Evolutionary conservation across 1,140 invertebrate species (phyloP), one percentile per base, ranked within the genome.

Genomic region (Drosophila varians): DNA sequence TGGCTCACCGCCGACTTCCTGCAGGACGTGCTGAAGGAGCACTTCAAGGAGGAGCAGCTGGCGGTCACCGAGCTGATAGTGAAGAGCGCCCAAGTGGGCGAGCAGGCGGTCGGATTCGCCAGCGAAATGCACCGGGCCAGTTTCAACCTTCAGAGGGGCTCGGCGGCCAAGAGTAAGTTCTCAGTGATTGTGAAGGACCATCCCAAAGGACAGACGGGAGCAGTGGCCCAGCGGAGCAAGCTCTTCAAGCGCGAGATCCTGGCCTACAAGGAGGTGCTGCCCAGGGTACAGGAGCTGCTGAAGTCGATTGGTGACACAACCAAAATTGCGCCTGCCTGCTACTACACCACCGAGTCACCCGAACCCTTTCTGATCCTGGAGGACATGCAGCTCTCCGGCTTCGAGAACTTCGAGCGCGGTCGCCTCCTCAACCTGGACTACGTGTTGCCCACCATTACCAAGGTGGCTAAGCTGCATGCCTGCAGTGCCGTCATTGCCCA

Each of bases 381-480:
- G 25, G 90, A 91, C 16, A 72, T 91, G 72, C 69, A 75, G 19
- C 19, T 62, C 4, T 74, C 54, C 12, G 89, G 84, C 2, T 91
- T 72, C 40, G 82, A 89, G 31, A 90, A 90, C 36, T 91, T 91
- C 26, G 90, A 90, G 18, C 77, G 62, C 0, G 72, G 78, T n/a
- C 90, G 89, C 2, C 64, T 91, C 1, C 71, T 91, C 0, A 91
- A 91, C 52, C 56, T 91, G 54, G 90, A 91, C 46, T 89, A 91
- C 25, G 73, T 89, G 0, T 45, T 91, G 49, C 89, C 72, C 19
- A 77, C 77, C 18, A 62, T 94, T n/a, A 90, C 92, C 11, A 92
- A 93, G 64, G 54, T 94, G 42, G 94, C 92, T 0, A 92, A 89
- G 58, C 91, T 94, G 53, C 94, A 94, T 60, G 94, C 93, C 0